phyloP scores from a whole-genome alignment of 2,888 invertebrate genomes.

The Drosophila infuscata region DNA sequence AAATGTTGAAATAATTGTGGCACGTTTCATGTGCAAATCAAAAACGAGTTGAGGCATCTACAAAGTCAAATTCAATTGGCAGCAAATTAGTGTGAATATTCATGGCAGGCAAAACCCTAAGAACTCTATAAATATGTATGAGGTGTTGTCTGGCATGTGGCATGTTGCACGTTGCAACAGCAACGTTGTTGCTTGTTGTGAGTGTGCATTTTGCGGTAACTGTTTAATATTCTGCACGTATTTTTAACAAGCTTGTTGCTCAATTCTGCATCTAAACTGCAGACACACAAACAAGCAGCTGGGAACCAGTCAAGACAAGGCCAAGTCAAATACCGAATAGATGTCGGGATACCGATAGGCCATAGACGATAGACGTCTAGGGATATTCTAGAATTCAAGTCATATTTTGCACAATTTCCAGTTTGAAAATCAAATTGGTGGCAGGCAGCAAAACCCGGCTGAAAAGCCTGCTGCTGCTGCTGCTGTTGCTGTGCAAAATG shows the following conservation, averaged over 20 bases:
- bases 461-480: too few species aligned
- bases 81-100: conserved; percentile 66
- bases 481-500: conserved; percentile 58
- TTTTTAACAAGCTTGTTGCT: conserved; percentile 64
- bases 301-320: not conserved
- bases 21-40: conserved; percentile 19
- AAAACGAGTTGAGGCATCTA: conserved; percentile 35
- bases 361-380: conserved; percentile 2
- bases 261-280: conserved; percentile 59
- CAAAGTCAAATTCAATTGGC: conserved; percentile 62
- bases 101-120: conserved; percentile 37
- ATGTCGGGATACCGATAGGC: conserved; percentile 26
- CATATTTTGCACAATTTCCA: conserved; percentile 51
- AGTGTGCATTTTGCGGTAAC: conserved; percentile 12
- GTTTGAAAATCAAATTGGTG: conserved; percentile 58
- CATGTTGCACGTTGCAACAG: conserved; percentile 30
- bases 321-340: conserved; percentile 11
- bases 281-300: not conserved
- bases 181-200: not conserved
- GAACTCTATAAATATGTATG: conserved; percentile 60
- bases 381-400: conserved; percentile 26
- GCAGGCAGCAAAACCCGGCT: conserved; percentile 1
- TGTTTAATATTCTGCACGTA: conserved; percentile 58
- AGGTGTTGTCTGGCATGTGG: conserved; percentile 28
- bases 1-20: not conserved